Percentiles rank a stretch among this genome's conserved stretches.
phyloP scores from a whole-genome alignment of 2,797 vertebrate genomes.

The Salarias fasciatus region DNA sequence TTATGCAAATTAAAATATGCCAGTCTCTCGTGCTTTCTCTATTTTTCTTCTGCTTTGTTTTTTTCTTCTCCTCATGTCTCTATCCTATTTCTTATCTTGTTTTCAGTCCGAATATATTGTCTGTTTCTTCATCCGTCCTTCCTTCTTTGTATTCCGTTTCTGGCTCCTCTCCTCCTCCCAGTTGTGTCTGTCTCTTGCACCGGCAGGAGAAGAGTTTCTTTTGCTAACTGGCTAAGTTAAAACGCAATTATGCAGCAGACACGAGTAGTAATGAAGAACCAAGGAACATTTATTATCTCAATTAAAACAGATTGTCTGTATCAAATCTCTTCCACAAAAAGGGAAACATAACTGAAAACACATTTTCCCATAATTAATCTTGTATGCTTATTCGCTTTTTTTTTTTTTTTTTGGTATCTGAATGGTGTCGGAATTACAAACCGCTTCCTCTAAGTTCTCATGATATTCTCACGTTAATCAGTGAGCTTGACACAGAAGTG shows the following conservation, averaged over 20 bases:
- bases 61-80: slow-evolving; percentile 9
- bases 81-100: slow-evolving; percentile 25
- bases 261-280: slow-evolving; percentile 57
- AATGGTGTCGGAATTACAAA: background rate
- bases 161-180: slow-evolving; percentile 16
- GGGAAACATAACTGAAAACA: slow-evolving; percentile 23
- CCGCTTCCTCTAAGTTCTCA: background rate
- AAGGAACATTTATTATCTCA: slow-evolving; percentile 60
- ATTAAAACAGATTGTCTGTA: slow-evolving; percentile 54
- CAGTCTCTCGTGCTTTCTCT: slow-evolving; percentile 40
- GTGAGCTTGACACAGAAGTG: too few relatives aligned
- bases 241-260: slow-evolving; percentile 72
- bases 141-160: slow-evolving; percentile 35
- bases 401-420: slow-evolving; percentile 19
- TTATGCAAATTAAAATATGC: slow-evolving; percentile 69
- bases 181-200: slow-evolving; percentile 17
- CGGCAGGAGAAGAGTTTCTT: slow-evolving; percentile 46
- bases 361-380: slow-evolving; percentile 35
- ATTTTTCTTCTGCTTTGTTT: slow-evolving; percentile 49
- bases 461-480: background rate
- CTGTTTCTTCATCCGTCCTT: slow-evolving; percentile 31
- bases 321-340: slow-evolving; percentile 33
- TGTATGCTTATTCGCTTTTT: slow-evolving; percentile 1
- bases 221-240: slow-evolving; percentile 61
- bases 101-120: slow-evolving; percentile 19